Evolutionary conservation across 1,140 invertebrate species (phyloP).

Genomic region (Eumaeus atala): DNA sequence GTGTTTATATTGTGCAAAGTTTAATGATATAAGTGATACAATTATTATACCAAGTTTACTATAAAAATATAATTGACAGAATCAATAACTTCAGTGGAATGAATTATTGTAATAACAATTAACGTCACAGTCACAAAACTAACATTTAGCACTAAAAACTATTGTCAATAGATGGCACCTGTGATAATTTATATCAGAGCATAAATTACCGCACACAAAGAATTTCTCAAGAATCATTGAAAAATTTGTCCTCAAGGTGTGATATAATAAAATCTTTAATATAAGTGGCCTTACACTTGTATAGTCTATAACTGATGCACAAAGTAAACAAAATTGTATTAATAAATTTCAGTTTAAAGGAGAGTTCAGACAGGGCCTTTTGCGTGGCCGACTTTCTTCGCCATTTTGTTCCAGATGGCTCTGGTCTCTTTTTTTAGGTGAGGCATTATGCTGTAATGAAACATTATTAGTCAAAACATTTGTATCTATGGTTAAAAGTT

Average conservation of each 20-base stretch:
- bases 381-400: slow-evolving; percentile 61
- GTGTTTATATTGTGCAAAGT: too few species aligned
- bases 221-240: neutral
- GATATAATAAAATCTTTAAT: slow-evolving; percentile 40
- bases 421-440: slow-evolving; percentile 74
- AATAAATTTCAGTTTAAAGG: slow-evolving; percentile 49
- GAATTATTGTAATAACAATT: neutral
- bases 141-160: slow-evolving; percentile 2
- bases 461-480: neutral
- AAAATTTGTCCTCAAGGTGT: slow-evolving; percentile 30
- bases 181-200: neutral
- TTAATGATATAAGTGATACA: too few species aligned
- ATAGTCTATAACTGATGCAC: slow-evolving; percentile 60
- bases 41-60: too few species aligned
- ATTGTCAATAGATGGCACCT: slow-evolving; percentile 10
- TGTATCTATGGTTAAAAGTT: neutral
- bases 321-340: slow-evolving; percentile 31
- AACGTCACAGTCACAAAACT: neutral
- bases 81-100: neutral
- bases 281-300: slow-evolving; percentile 51
- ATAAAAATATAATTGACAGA: slow-evolving; percentile 6
- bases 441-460: slow-evolving; percentile 63
- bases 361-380: slow-evolving; percentile 66
- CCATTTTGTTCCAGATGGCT: slow-evolving; percentile 64
- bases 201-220: neutral